Conservation (phyloP, 2,888 invertebrate species). For the Gerris lacustris region DNA sequence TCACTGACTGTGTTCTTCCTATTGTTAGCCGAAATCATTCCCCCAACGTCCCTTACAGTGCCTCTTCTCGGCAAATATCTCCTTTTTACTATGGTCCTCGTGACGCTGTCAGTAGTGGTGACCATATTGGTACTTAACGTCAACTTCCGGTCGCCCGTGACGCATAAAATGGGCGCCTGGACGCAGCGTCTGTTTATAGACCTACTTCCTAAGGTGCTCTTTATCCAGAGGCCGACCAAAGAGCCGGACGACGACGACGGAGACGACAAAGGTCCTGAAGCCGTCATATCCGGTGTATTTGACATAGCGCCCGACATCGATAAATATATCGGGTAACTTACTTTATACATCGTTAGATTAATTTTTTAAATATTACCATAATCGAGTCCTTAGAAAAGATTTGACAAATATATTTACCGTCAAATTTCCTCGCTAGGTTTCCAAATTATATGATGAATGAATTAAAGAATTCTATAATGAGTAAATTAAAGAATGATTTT, state of each 20-base stretch:
- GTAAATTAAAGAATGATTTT: no score
- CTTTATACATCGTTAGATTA: neutral
- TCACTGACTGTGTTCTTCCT: conserved; percentile 90
- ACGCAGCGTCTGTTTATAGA: conserved; percentile 51
- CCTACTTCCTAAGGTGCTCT: conserved; percentile 54
- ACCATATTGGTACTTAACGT: conserved; percentile 89
- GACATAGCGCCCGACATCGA: conserved; percentile 53
- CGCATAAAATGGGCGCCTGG: conserved; percentile 86
- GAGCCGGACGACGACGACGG: conserved; percentile 41
- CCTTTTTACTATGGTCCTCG: conserved; percentile 87
- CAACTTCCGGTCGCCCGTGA: conserved; percentile 78
- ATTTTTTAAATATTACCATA: neutral
- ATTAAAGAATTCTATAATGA: no score
- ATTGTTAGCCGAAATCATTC: conserved; percentile 84
- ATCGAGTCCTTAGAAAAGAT: no score
- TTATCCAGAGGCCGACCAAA: conserved; percentile 78
- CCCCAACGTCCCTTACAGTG: conserved; percentile 83
- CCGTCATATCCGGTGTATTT: conserved; percentile 67
- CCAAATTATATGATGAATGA: no score
- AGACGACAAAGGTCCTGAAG: conserved; percentile 42
- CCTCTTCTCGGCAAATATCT: conserved; percentile 84
- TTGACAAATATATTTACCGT: no score
- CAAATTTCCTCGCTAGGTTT: no score
- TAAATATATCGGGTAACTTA: conserved; percentile 45
- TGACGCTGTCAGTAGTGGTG: conserved; percentile 82